Conservation (phyloP, 2,113 vertebrate species). For the Mesembrinibis cayennensis region DNA sequence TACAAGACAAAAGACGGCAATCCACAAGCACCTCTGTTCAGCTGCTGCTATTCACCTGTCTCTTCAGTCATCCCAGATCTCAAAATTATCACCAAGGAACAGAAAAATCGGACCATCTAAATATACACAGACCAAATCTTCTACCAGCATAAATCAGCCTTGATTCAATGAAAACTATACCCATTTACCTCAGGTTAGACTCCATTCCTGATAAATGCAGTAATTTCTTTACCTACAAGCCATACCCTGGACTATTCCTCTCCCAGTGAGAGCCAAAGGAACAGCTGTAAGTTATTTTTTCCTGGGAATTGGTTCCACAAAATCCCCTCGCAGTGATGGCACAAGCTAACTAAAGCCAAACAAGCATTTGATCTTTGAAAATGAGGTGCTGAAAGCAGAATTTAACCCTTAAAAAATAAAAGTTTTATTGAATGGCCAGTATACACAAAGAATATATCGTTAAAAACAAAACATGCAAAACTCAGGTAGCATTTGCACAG, state of each 20-base stretch:
- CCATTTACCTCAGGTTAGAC: not conserved
- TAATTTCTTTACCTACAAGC: not conserved
- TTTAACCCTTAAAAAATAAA: not conserved
- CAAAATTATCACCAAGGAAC: not conserved
- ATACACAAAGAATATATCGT: not conserved
- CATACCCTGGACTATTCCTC: not conserved
- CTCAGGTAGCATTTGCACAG: not conserved
- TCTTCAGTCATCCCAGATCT: not conserved
- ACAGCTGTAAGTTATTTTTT: not conserved
- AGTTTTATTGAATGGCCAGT: not conserved
- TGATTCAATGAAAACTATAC: not conserved
- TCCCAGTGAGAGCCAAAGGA: not conserved
- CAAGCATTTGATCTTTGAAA: not conserved
- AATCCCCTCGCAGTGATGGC: not conserved
- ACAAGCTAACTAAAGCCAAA: not conserved
- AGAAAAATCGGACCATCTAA: not conserved
- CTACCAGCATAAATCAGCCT: not conserved
- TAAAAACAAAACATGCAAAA: not conserved
- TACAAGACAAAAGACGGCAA: not conserved
- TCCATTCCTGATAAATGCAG: not conserved
- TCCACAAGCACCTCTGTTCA: not conserved
- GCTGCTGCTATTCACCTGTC: not conserved
- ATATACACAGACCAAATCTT: not conserved
- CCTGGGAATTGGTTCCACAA: not conserved
- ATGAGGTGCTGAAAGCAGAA: not conserved